Evolutionary conservation across 2,113 vertebrate species (phyloP).

Genomic region (Heteronetta atricapilla): DNA sequence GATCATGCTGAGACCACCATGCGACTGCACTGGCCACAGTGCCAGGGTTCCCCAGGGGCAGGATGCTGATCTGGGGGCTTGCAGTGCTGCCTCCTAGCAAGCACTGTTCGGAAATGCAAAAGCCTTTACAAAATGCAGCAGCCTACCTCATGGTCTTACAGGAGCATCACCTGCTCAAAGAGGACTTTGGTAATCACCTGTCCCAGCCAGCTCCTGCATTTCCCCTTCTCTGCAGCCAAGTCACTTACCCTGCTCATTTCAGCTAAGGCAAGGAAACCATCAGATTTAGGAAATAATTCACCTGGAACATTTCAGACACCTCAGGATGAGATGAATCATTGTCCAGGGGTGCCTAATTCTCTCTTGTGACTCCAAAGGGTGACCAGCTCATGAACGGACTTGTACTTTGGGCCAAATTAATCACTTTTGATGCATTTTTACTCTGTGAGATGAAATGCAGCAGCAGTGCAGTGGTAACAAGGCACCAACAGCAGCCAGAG

Average conservation of each 20-base stretch:
- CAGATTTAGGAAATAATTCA: background rate
- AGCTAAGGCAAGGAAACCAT: background rate
- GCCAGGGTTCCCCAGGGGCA: background rate
- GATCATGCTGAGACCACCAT: background rate
- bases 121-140: background rate
- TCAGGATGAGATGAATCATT: background rate
- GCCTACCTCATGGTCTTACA: background rate
- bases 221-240: background rate
- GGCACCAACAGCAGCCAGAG: background rate
- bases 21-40: background rate
- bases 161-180: background rate
- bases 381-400: background rate
- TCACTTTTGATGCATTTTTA: background rate
- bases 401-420: background rate
- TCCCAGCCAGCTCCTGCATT: background rate
- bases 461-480: rapidly evolving
- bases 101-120: background rate
- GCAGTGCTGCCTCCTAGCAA: background rate
- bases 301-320: background rate
- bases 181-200: background rate
- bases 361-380: background rate
- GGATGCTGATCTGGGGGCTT: background rate
- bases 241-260: background rate
- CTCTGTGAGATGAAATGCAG: background rate
- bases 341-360: background rate